Evolutionary conservation across 2,113 vertebrate genomes (phyloP).

Genomic region (Anser cygnoides): DNA sequence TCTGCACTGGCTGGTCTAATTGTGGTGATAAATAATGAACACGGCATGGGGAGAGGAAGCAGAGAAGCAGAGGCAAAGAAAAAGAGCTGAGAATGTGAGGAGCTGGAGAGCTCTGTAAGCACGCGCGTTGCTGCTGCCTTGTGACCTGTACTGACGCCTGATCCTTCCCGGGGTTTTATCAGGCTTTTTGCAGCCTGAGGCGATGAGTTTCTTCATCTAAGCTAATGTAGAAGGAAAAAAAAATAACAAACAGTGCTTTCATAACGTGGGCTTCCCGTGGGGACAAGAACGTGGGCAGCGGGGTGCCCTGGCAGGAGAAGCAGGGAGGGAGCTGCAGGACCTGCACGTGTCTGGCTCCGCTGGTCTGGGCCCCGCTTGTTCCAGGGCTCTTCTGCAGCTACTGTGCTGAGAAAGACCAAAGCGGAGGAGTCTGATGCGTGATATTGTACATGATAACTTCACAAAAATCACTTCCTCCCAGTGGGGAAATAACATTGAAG

Average conservation of each 20-base stretch:
- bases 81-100: background rate
- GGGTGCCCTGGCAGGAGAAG: background rate
- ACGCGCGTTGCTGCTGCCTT: background rate
- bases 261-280: background rate
- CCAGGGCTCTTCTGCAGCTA: background rate
- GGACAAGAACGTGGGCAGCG: rapidly evolving
- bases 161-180: background rate
- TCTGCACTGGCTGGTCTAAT: background rate
- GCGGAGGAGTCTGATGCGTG: background rate
- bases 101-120: background rate
- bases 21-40: background rate
- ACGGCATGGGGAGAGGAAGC: too few species aligned
- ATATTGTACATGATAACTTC: background rate
- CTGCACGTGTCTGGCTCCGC: background rate
- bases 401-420: background rate
- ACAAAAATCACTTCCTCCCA: background rate
- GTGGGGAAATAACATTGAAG: background rate
- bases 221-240: rapidly evolving
- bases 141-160: background rate
- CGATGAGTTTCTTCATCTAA: background rate
- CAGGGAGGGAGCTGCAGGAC: background rate
- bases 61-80: background rate
- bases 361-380: rapidly evolving
- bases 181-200: background rate
- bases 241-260: too few species aligned